Evolutionary conservation across 2,797 vertebrate species (phyloP).

Genomic region (Carcharodon carcharias): DNA sequence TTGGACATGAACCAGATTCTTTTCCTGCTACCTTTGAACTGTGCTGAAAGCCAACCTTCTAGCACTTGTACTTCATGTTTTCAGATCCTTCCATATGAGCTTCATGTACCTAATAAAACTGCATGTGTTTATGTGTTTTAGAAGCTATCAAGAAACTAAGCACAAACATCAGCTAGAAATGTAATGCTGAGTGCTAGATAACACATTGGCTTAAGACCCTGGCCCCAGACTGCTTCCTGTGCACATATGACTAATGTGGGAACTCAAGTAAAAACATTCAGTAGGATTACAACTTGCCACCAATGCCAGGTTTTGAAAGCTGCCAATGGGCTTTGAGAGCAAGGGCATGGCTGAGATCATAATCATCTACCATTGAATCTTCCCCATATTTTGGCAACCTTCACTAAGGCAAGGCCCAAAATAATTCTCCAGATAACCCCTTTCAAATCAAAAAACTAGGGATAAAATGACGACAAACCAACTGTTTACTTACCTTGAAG

Average conservation of each 20-base stretch:
- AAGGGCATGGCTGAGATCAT: not conserved
- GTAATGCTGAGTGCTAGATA: not conserved
- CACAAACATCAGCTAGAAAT: slow-evolving; percentile 2
- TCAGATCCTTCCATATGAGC: slow-evolving; percentile 1
- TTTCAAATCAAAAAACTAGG: not conserved
- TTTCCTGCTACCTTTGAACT: slow-evolving; percentile 25
- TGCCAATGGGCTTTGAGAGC: not conserved
- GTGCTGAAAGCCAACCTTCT: not conserved
- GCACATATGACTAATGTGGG: not conserved
- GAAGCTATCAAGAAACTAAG: not conserved
- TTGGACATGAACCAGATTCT: not conserved
- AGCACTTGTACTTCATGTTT: not conserved
- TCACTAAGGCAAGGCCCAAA: not conserved
- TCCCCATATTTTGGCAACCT: not conserved
- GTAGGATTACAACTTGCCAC: not conserved
- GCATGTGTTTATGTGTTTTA: not conserved
- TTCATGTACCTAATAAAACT: slow-evolving; percentile 29
- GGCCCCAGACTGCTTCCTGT: not conserved
- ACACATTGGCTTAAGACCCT: not conserved
- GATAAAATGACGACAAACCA: not conserved
- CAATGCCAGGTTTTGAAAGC: not conserved
- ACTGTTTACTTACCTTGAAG: not conserved
- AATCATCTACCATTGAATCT: not conserved
- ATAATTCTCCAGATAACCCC: not conserved
- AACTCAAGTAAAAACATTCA: not conserved